Percentiles rank a stretch among this genome's conserved stretches.
Evolutionary conservation across 2,113 vertebrate species (phyloP).

Genomic region (Scalopus aquaticus): DNA sequence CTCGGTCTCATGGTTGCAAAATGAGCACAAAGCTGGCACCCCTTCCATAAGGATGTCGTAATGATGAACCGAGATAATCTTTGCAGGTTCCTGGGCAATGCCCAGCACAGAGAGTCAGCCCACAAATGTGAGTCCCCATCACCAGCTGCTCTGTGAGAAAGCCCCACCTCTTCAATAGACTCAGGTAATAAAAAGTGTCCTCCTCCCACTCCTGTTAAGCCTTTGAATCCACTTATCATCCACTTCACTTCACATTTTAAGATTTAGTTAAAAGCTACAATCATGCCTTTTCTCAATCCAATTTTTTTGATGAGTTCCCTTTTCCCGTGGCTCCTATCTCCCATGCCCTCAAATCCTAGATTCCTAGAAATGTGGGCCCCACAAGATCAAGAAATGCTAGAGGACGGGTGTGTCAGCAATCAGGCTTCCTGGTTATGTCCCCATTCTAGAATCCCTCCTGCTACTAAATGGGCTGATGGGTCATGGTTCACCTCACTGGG

Average conservation of each 20-base stretch:
- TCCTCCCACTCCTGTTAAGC: neutral
- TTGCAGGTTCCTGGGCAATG: neutral
- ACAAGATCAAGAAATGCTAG: neutral
- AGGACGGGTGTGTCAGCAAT: neutral
- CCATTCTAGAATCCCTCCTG: neutral
- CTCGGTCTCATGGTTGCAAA: neutral
- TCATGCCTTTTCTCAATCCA: neutral
- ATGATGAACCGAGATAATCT: neutral
- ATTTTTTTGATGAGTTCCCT: neutral
- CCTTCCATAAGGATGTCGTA: accelerated
- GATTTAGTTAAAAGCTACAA: neutral
- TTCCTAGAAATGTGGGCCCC: neutral
- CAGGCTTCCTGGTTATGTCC: neutral
- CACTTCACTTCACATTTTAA: neutral
- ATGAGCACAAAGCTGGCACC: accelerated
- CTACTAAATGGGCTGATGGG: no score
- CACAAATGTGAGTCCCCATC: accelerated
- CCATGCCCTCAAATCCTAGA: neutral
- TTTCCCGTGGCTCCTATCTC: neutral
- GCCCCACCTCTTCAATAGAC: neutral
- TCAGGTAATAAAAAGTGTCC: no score
- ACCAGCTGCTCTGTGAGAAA: no score
- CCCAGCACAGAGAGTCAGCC: accelerated
- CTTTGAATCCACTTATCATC: neutral
- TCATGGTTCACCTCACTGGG: neutral